phyloP scores from a whole-genome alignment of 1,140 invertebrate genomes.

The Cherax destructor region DNA sequence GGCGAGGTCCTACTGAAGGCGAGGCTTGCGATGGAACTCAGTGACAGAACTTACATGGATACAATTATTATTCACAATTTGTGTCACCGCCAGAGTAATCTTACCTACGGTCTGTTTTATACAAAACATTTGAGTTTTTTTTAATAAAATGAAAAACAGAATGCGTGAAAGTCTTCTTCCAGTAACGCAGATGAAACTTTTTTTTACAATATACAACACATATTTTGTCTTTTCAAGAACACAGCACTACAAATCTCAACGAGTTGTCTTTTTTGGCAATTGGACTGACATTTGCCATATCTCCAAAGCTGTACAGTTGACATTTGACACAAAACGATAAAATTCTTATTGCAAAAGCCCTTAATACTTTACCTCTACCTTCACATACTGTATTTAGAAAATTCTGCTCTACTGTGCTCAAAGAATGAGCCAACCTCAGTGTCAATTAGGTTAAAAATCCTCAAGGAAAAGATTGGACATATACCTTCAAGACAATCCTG shows the following conservation, averaged over 20 bases:
- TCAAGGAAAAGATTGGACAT: background rate
- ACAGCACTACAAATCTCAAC: background rate
- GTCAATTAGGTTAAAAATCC: background rate
- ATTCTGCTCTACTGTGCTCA: background rate
- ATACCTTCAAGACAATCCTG: background rate
- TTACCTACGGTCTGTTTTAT: slow-evolving; percentile 1
- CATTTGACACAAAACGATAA: background rate
- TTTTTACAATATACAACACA: background rate
- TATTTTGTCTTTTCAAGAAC: background rate
- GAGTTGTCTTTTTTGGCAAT: slow-evolving; percentile 1
- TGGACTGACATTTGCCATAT: background rate
- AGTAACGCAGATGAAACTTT: background rate
- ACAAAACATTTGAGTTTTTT: background rate
- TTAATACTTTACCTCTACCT: slow-evolving; percentile 11
- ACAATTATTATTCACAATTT: slow-evolving; percentile 14
- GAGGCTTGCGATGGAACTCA: background rate
- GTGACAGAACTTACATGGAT: slow-evolving; percentile 5
- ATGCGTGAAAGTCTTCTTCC: background rate
- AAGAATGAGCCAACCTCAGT: background rate
- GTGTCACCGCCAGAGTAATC: slow-evolving; percentile 5
- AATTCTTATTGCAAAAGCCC: slow-evolving; percentile 15
- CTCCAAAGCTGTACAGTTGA: slow-evolving; percentile 1
- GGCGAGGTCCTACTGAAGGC: background rate
- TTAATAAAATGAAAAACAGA: background rate
- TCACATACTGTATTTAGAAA: background rate